These are phyloP conservation scores for Psophia crepitans DNA, from an alignment of 2,113 vertebrate genomes.

Conservation along the genomic window DNA sequence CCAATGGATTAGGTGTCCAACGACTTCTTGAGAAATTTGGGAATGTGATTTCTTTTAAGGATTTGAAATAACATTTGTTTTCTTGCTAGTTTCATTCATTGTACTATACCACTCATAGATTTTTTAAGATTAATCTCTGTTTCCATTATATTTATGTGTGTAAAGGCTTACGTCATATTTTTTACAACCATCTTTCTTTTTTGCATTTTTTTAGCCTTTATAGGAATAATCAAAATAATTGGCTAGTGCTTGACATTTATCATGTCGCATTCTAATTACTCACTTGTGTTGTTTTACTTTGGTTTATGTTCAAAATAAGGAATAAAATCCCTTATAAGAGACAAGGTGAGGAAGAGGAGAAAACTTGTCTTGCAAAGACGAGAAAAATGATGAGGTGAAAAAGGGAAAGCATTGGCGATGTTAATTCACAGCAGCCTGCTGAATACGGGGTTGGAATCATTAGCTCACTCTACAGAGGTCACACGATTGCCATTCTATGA, in stretches of 20 bases:
- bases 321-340: background rate
- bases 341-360: background rate
- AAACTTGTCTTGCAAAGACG: background rate
- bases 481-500: background rate
- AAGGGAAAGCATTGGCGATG: background rate
- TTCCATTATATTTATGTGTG: background rate
- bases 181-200: background rate
- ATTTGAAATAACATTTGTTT: background rate
- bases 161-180: background rate
- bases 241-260: background rate
- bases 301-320: background rate
- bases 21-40: background rate
- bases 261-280: background rate
- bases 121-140: background rate
- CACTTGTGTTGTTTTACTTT: background rate
- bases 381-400: background rate
- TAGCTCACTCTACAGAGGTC: background rate
- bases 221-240: background rate
- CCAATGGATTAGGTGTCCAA: background rate
- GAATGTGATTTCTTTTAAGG: background rate
- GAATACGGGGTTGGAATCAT: background rate
- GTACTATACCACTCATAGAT: background rate
- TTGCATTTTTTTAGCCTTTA: background rate
- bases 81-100: background rate
- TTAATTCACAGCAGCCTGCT: background rate